These are phyloP conservation scores for Terrapene triunguis DNA, from an alignment of 2,113 vertebrate species.

Conservation along the genomic window DNA sequence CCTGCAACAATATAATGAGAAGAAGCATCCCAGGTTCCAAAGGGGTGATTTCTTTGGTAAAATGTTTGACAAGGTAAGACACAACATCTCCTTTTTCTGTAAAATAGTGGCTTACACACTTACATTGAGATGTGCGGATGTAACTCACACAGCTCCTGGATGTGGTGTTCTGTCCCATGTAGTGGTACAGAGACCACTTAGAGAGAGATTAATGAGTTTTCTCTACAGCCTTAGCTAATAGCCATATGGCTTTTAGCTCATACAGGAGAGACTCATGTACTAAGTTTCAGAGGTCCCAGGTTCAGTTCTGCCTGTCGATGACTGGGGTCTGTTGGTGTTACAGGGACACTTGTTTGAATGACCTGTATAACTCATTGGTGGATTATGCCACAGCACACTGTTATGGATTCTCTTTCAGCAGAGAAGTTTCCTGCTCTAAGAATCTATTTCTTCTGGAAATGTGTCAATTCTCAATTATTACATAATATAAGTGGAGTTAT, in stretches of 20 bases:
- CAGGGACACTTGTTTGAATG: not conserved
- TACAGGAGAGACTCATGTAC: too few relatives aligned
- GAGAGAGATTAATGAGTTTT: too few relatives aligned
- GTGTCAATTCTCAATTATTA: not conserved
- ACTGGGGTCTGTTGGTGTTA: too few relatives aligned
- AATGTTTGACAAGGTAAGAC: not conserved
- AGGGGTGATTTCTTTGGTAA: not conserved
- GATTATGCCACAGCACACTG: not conserved
- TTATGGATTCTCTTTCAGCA: not conserved
- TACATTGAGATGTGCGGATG: not conserved
- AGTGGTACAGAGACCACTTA: too few relatives aligned
- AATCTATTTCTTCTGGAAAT: not conserved
- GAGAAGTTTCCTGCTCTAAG: not conserved
- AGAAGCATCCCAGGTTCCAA: not conserved
- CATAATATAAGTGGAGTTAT: not conserved
- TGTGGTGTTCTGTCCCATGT: too few relatives aligned
- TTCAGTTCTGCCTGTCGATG: too few relatives aligned
- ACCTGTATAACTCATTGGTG: not conserved
- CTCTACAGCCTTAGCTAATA: too few relatives aligned
- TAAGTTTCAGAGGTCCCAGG: too few relatives aligned
- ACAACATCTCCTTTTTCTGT: not conserved
- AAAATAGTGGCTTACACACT: not conserved
- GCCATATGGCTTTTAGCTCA: too few relatives aligned
- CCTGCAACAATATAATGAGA: not conserved
- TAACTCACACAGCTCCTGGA: too few relatives aligned